Base-by-base conservation (phyloP, 1,140 invertebrate species). In the Monochamus saltuarius region DNA sequence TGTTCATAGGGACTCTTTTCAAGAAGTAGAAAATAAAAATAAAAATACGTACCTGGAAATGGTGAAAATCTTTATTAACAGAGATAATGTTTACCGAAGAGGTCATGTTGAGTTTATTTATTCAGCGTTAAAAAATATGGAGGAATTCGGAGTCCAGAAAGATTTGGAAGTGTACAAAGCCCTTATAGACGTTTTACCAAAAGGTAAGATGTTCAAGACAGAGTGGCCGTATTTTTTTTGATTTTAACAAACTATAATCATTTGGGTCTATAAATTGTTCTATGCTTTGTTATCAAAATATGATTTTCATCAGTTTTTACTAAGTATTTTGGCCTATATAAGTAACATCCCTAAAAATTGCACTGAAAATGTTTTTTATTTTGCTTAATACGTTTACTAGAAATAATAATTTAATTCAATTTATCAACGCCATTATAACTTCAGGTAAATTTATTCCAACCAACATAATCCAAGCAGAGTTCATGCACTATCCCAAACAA, bases 101-200 rank as follows among this genome's bases (percentile, higher is more conserved):
- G 92, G 92, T 35, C 91, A 96, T 77, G 90, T 97, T 0, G 91
- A 97, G 69, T 99, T 99, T 78, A 95, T 99, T 64, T 88, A 92
- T 73, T 83, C 89, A 1, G 94, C 95, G 0, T 72, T 99, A 22
- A 86, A 87, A 43, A 83, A 90, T 66, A 91, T 99, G 90, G 85
- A 96, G 66, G 87, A 91, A 45, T 99, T 94, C 81, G 89, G 89
- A 0, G 90, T 95, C 0, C 83, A 96, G 43, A 88, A 89, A 74
- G 96, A 99, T 80, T 69, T 98, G 10, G 90, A 95, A 69, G 84
- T 87, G 0, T 99, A 99, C 74, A 99, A 98, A 79, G 81, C 85
- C 37, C 62, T 99, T 19, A 79, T 99, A 14, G 86, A 97, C 75
- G 84, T 98, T 11, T 87, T 99, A 75, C 97, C 97, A 0, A 95